These are phyloP conservation scores for Heliconius cydno DNA, from an alignment of 2,888 invertebrate species.

Conservation along the genomic window DNA sequence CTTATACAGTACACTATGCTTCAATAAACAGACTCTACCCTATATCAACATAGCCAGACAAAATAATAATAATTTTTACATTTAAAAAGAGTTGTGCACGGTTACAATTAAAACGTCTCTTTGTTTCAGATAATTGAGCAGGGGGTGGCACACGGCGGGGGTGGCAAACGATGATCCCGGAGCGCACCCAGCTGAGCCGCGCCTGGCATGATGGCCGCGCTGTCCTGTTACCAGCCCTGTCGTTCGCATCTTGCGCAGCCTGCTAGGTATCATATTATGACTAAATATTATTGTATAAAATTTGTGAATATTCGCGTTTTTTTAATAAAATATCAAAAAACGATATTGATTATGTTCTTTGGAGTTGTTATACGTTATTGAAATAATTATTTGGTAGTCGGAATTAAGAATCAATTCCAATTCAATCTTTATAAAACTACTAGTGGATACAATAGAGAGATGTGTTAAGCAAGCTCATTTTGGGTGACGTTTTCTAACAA, in stretches of 20 bases:
- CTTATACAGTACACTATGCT: neutral
- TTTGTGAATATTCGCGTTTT: neutral
- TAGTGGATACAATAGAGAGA: no score
- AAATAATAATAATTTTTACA: neutral
- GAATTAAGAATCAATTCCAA: no score
- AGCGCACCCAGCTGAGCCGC: constrained; percentile 57
- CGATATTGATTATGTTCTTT: no score
- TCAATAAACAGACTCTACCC: neutral
- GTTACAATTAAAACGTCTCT: constrained; percentile 5
- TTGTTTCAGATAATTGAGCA: constrained; percentile 41
- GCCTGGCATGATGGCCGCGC: constrained; percentile 74
- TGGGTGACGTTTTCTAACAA: no score
- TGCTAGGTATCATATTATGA: constrained; percentile 64
- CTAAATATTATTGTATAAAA: neutral
- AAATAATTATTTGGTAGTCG: no score
- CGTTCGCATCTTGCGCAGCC: constrained; percentile 78
- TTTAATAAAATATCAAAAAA: no score
- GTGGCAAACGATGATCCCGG: constrained; percentile 69
- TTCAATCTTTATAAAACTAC: no score
- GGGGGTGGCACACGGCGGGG: constrained; percentile 47
- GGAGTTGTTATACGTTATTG: no score
- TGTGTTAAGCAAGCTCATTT: no score
- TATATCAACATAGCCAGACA: neutral
- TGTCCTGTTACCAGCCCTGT: constrained; percentile 80
- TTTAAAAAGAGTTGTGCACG: neutral